Evolutionary conservation across 2,888 invertebrate genomes (phyloP).

Genomic region (Diarsia brunnea): DNA sequence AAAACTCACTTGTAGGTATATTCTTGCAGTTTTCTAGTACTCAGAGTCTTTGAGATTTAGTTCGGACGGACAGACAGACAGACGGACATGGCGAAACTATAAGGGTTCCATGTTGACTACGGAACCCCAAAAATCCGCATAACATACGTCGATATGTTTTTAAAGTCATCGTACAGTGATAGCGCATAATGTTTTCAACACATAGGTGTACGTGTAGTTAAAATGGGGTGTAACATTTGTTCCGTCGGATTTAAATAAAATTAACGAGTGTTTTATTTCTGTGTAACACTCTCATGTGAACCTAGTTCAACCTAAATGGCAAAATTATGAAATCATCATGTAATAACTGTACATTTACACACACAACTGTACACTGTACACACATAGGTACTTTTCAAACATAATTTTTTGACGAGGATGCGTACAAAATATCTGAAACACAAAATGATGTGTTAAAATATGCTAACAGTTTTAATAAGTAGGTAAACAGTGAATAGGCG

Average conservation of each 20-base stretch:
- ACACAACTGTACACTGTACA: neutral
- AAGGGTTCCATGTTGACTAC: too few relatives aligned
- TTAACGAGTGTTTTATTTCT: slow-evolving; percentile 20
- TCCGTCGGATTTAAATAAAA: slow-evolving; percentile 8
- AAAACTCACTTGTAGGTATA: too few relatives aligned
- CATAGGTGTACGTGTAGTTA: neutral
- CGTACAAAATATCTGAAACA: slow-evolving; percentile 10
- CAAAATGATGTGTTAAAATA: slow-evolving; percentile 25
- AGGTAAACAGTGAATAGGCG: slow-evolving; percentile 38
- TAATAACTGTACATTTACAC: neutral
- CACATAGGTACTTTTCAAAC: slow-evolving; percentile 10
- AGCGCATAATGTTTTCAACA: neutral
- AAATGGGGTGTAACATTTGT: neutral
- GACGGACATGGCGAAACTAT: too few relatives aligned
- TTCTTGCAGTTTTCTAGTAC: too few relatives aligned
- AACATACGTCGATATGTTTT: neutral
- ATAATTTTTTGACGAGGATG: slow-evolving; percentile 1
- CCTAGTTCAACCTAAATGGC: slow-evolving; percentile 17
- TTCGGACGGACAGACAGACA: too few relatives aligned
- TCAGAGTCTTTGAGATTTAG: too few relatives aligned
- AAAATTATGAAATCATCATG: slow-evolving; percentile 22
- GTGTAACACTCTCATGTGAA: slow-evolving; percentile 3
- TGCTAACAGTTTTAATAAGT: slow-evolving; percentile 29
- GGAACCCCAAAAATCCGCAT: neutral
- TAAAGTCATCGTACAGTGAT: neutral